Conservation (phyloP, 2,113 vertebrate genomes). For the Spilogale gracilis region DNA sequence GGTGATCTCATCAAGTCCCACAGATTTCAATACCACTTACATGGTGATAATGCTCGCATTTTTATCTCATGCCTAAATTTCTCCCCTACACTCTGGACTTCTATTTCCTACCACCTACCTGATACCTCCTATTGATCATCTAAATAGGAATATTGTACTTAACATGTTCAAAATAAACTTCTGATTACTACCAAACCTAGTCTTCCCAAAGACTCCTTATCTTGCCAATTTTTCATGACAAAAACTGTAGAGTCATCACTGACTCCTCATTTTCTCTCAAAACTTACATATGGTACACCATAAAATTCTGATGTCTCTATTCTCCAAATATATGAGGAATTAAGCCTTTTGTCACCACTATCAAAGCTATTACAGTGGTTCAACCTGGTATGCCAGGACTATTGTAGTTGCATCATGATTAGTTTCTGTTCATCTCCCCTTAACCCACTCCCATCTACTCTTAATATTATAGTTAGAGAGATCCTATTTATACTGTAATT, state of each 20-base stretch:
- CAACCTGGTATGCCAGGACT: not conserved
- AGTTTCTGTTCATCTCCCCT: not conserved
- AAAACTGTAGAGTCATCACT: not conserved
- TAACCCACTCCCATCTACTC: not conserved
- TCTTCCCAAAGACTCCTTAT: not conserved
- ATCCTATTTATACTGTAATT: not conserved
- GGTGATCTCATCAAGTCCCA: not conserved
- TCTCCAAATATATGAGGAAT: not conserved
- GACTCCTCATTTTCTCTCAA: not conserved
- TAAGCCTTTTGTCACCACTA: not conserved
- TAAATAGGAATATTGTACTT: not conserved
- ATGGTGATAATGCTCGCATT: not conserved
- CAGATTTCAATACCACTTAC: not conserved
- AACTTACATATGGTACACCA: too few species aligned
- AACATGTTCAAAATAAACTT: not conserved
- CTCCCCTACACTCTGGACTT: not conserved
- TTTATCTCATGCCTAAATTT: not conserved
- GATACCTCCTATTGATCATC: too few species aligned
- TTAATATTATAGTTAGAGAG: not conserved
- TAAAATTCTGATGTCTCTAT: not conserved
- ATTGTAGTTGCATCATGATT: not conserved
- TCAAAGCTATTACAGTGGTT: not conserved
- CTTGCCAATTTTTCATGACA: not conserved
- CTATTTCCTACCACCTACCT: not conserved
- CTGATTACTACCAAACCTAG: not conserved